Evolutionary conservation across 2,888 invertebrate species (phyloP), one percentile per base, ranked within the genome.

Genomic region (Hyalella azteca): DNA sequence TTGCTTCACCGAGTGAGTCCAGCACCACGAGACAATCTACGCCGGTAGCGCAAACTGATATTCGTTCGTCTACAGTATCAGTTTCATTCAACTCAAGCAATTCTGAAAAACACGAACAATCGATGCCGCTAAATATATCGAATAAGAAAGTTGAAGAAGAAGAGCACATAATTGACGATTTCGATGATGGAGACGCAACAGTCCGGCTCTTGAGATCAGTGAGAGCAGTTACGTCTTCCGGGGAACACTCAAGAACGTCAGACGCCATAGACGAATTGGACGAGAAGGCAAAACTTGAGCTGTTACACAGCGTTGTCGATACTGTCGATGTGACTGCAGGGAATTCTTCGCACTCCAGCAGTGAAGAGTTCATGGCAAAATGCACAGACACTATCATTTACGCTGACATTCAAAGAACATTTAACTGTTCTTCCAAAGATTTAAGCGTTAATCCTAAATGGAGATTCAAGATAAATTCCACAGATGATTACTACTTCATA

Each of bases 401-500:
- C 41, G 60, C 79, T 29, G 83, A 81, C 41, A 66, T 82, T 40
- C 40, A 54, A 29, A 80, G 79, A 26, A 79, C 41, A 36, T 60
- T 75, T 29, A 79, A 81, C 73, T 83, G 83, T 49, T 49, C 39
- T 5, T 15, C 32, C 19, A 48, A 66, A 79, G 22, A 73, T n/a
- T n/a, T 73, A 13, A 60, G 13, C 19, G 22, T 15, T 15, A 22
- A 48, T n/a, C 22, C 41, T 22, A 73, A 19, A 11, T 83, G 81
- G 81, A 40, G 29, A 1, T 39, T 83, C 49, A 91, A 93, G 85
- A 92, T 95, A 36, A 89, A 90, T 49, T 90, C 91, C 77, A 93
- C 94, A 87, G 95, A 94, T 9, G 95, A 95, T 88, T 95, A 95
- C 87, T 95, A 95, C 88, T 95, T 95, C 86, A 94, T 95, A 85